These are phyloP conservation scores for Choreutis nemorana DNA, from an alignment of 2,888 invertebrate genomes.

Conservation along the genomic window DNA sequence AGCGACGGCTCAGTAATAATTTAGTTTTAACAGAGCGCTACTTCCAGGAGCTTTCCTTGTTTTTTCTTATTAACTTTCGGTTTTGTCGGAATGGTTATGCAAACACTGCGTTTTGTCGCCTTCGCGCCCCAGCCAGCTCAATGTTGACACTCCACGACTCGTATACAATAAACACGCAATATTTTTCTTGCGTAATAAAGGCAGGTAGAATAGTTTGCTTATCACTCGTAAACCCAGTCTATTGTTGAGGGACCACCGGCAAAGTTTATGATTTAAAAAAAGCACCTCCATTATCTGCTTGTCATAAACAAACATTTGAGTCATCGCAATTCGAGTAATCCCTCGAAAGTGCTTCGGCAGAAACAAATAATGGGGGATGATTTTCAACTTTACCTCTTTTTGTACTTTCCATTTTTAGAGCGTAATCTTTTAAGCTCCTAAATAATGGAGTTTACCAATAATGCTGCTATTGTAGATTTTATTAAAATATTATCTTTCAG, in stretches of 20 bases:
- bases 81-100: too few species aligned
- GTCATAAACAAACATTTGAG: conserved; percentile 22
- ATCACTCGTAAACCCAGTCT: conserved; percentile 13
- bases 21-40: conserved; percentile 37
- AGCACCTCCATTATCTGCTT: conserved; percentile 32
- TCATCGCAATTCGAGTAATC: conserved; percentile 33
- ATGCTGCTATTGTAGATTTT: too few species aligned
- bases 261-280: conserved; percentile 22
- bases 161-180: conserved; percentile 7
- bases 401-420: too few species aligned
- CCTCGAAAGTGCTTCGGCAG: conserved; percentile 15
- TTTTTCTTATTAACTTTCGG: conserved; percentile 4
- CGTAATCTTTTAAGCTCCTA: too few species aligned
- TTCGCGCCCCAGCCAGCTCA: too few species aligned
- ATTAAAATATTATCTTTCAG: too few species aligned
- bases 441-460: too few species aligned
- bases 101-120: too few species aligned
- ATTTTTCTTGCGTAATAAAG: conserved; percentile 14
- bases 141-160: conserved; percentile 10
- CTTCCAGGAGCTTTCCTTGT: conserved; percentile 6
- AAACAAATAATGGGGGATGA: conserved; percentile 11
- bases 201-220: conserved; percentile 16
- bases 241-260: conserved; percentile 24
- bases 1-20: conserved; percentile 44
- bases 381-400: conserved; percentile 15